Base-by-base conservation (phyloP, 2,797 vertebrate species). In the Anabacerthia variegaticeps region DNA sequence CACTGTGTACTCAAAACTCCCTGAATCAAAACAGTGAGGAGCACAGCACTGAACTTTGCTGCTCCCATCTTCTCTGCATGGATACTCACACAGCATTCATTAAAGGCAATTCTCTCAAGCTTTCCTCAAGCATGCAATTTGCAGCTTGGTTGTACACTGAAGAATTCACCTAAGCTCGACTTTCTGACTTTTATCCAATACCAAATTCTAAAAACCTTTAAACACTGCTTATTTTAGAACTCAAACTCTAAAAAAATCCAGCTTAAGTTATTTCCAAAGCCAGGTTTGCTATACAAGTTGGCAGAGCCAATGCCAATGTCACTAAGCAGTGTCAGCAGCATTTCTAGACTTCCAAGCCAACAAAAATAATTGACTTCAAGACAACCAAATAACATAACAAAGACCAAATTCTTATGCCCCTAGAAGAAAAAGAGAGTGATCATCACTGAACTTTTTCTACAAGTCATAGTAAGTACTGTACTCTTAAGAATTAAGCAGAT, bases 41-140 rank as follows among this genome's bases (percentile, higher is more conserved):
- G 28, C 9, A 20, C 24, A 32, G 49, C n/a, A 11, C 41, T 85
- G 81, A 92, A 77, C 68, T 71, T 72, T 67, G 34, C 86, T 39
- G 77, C 81, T 87, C 32, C 67, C 67, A 82, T 84, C 84, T 82
- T 75, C 81, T 85, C 84, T 85, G 86, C 75, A 62, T n/a, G 75
- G 49, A 24, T 56, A 81, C 48, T 43, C 81, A 80, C 65, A 74
- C 34, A 74, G 46, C 39, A 67, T 37, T 91, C 68, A 84, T 62
- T 90, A 78, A 77, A 74, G n/a, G 0, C 3, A 58, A 63, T 68
- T 83, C 86, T 74, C 65, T 71, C 2, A 74, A 63, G n/a, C 74
- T 92, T 80, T 62, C 59, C 85, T 77, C 67, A 69, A 76, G 61
- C 72, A n/a, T 62, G 30, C 44, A 43, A 48, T 80, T 77, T 85